Percentiles rank a stretch among this genome's conserved stretches.
phyloP scores from a whole-genome alignment of 2,888 invertebrate genomes.

The Rhingia campestris region DNA sequence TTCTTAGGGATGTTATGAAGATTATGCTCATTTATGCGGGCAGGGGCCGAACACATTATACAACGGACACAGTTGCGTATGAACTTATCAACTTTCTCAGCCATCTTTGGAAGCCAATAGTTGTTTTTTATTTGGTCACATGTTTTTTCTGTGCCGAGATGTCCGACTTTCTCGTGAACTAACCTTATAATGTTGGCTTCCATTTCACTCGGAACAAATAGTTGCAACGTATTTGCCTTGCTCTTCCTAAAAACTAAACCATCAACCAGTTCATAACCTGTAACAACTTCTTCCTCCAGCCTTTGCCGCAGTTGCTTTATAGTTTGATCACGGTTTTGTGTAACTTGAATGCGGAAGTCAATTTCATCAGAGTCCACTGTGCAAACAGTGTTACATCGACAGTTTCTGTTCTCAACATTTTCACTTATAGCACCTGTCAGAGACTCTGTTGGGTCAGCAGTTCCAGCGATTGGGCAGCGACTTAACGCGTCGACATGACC shows the following conservation, averaged over 20 bases:
- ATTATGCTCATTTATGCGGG: slow-evolving; percentile 16
- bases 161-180: slow-evolving; percentile 28
- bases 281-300: slow-evolving; percentile 1
- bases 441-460: too few species aligned
- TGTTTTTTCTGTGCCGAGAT: slow-evolving; percentile 6
- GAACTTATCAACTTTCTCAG: slow-evolving; percentile 6
- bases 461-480: too few species aligned
- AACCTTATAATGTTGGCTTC: slow-evolving; percentile 22
- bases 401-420: background rate
- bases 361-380: too few species aligned
- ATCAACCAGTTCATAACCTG: slow-evolving; percentile 17
- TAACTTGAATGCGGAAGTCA: too few species aligned
- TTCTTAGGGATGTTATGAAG: slow-evolving; percentile 8
- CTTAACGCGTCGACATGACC: too few species aligned
- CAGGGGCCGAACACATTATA: slow-evolving; percentile 24
- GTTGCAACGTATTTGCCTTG: slow-evolving; percentile 18
- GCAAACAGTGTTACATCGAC: slow-evolving; percentile 2
- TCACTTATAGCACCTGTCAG: background rate
- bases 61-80: slow-evolving; percentile 39
- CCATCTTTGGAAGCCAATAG: too few species aligned
- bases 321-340: slow-evolving; percentile 25
- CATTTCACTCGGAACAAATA: slow-evolving; percentile 37
- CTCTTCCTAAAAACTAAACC: slow-evolving; percentile 30
- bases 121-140: slow-evolving; percentile 12
- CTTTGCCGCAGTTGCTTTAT: slow-evolving; percentile 16